These are phyloP conservation scores for Crocodylus rhombifer DNA, from an alignment of 2,797 vertebrate species.

Conservation along the genomic window DNA sequence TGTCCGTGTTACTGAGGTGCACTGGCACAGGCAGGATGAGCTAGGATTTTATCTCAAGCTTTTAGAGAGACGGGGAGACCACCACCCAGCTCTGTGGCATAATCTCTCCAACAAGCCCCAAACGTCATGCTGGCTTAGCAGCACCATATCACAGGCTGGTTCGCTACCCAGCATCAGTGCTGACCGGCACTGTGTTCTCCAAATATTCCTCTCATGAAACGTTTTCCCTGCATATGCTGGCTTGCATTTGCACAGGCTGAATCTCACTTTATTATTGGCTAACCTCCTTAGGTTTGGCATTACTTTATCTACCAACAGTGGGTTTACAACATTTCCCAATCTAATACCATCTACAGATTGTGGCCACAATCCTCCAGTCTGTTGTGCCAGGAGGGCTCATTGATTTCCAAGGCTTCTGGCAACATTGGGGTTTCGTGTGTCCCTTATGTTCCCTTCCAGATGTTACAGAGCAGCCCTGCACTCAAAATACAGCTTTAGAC, in stretches of 20 bases:
- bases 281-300: not conserved
- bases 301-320: not conserved
- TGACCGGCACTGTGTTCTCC: accelerated
- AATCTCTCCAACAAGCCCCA: too few species aligned
- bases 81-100: too few species aligned
- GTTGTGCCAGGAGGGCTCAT: not conserved
- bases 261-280: too few species aligned
- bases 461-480: not conserved
- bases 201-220: not conserved
- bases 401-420: not conserved
- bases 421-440: not conserved
- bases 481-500: not conserved
- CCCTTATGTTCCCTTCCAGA: not conserved
- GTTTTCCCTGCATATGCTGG: not conserved
- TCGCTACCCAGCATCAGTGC: not conserved
- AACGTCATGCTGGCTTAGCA: not conserved
- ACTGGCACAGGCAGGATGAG: not conserved
- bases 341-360: not conserved
- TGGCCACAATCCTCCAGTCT: not conserved
- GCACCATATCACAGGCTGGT: not conserved
- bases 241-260: not conserved
- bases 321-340: not conserved
- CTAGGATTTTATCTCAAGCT: not conserved
- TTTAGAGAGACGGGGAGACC: not conserved
- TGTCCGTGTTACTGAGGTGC: not conserved